phyloP scores from a whole-genome alignment of 2,797 vertebrate genomes.

The Protonibea diacanthus region DNA sequence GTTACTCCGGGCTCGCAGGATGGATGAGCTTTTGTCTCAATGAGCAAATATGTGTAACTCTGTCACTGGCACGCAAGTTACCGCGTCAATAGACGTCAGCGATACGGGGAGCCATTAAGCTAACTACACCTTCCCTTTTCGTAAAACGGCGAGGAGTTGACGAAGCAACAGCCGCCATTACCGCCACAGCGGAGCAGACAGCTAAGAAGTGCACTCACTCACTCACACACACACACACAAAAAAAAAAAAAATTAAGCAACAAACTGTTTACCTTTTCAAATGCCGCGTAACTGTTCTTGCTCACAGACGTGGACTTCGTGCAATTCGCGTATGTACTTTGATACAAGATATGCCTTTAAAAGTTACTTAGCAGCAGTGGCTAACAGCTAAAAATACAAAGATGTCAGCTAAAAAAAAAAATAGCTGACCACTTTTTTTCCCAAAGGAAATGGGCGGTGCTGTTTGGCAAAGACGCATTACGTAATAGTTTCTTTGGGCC shows the following conservation, averaged over 20 bases:
- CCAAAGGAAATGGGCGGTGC: conserved; percentile 80
- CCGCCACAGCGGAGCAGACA: conserved; percentile 51
- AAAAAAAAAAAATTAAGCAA: neutral
- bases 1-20: conserved; percentile 42
- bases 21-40: conserved; percentile 76
- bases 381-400: conserved; percentile 78
- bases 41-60: conserved; percentile 85
- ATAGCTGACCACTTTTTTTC: conserved; percentile 79
- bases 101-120: conserved; percentile 88
- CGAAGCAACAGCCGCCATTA: conserved; percentile 86
- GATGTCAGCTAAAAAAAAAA: conserved; percentile 80
- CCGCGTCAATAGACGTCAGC: conserved; percentile 91
- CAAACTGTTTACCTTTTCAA: conserved; percentile 75
- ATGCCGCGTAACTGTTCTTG: conserved; percentile 62
- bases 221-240: neutral
- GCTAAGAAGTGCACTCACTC: conserved; percentile 29
- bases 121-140: conserved; percentile 86
- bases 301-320: conserved; percentile 69
- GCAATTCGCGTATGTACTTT: conserved; percentile 57
- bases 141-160: conserved; percentile 78
- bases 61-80: conserved; percentile 89
- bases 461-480: conserved; percentile 64
- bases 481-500: conserved; percentile 59
- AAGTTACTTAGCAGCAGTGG: conserved; percentile 71
- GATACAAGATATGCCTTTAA: conserved; percentile 34